Conservation (phyloP, 1,140 invertebrate genomes). For the Colletes gigas region DNA sequence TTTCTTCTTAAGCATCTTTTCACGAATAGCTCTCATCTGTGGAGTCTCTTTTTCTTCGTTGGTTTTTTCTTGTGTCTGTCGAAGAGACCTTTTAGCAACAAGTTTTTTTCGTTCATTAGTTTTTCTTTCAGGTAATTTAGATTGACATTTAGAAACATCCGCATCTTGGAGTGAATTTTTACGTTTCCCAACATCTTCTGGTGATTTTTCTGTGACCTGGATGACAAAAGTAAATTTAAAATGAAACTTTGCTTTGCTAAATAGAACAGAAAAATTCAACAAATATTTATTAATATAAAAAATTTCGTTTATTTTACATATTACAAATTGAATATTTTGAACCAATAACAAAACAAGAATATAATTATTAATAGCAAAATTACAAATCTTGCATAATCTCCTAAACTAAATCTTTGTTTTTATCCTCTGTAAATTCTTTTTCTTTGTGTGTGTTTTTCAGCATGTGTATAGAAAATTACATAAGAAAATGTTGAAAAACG, state of each 20-base stretch:
- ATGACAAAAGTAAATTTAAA: neutral
- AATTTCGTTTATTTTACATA: too few relatives aligned
- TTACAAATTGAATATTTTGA: too few relatives aligned
- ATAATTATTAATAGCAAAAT: too few relatives aligned
- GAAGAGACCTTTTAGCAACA: constrained; percentile 5
- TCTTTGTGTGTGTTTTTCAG: too few relatives aligned
- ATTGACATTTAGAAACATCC: neutral
- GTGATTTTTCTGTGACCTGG: neutral
- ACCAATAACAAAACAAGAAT: too few relatives aligned
- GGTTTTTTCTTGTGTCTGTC: neutral
- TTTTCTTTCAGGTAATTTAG: neutral
- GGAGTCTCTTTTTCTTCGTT: constrained; percentile 53
- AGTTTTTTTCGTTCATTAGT: constrained; percentile 4
- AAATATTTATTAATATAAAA: too few relatives aligned
- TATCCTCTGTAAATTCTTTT: too few relatives aligned
- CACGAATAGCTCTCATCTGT: constrained; percentile 62
- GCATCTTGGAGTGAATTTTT: constrained; percentile 4
- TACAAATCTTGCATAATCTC: too few relatives aligned
- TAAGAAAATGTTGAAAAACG: too few relatives aligned
- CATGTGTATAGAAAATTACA: too few relatives aligned
- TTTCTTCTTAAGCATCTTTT: constrained; percentile 54
- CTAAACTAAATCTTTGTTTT: too few relatives aligned
- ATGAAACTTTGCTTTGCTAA: neutral
- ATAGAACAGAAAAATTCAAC: too few relatives aligned
- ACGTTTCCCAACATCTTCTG: neutral